A percentile compares a stretch with the other conserved stretches of the same genome.
phyloP scores from a whole-genome alignment of 2,113 vertebrate species.

The Rhodinocichla rosea region DNA sequence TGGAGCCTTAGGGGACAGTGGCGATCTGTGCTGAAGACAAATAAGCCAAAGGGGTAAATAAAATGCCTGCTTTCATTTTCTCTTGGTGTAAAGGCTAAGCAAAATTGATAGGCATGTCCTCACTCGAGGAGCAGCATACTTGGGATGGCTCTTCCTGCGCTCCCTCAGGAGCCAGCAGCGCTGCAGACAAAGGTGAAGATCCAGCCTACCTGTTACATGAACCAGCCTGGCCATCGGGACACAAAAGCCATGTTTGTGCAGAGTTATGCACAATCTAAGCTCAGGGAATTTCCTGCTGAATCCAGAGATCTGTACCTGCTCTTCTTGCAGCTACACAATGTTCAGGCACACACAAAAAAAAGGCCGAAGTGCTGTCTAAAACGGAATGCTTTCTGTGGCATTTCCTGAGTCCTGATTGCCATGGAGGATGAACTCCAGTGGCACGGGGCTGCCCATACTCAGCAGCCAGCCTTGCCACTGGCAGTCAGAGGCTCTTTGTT shows the following conservation, averaged over 20 bases:
- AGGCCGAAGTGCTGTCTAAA: not conserved
- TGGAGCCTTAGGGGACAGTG: conserved; percentile 23
- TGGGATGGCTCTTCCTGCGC: not conserved
- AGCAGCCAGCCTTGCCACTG: not conserved
- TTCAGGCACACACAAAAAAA: not conserved
- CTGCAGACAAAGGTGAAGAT: not conserved
- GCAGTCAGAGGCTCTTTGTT: not conserved
- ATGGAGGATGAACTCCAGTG: not conserved
- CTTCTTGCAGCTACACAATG: not conserved
- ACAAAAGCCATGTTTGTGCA: not conserved
- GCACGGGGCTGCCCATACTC: not conserved
- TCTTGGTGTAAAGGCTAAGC: not conserved
- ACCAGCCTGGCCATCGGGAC: accelerated
- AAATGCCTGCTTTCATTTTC: conserved; percentile 31
- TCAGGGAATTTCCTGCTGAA: not conserved
- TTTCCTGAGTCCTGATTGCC: not conserved
- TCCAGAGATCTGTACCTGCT: not conserved
- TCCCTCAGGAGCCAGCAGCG: not conserved
- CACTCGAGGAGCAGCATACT: not conserved
- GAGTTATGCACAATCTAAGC: not conserved
- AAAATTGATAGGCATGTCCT: conserved; percentile 22
- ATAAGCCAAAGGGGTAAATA: conserved; percentile 56
- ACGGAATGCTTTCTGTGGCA: accelerated
- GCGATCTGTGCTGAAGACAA: conserved; percentile 54
- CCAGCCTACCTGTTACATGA: not conserved